Evolutionary conservation across 2,888 invertebrate genomes (phyloP).

Genomic region (Drosophila demipolita): DNA sequence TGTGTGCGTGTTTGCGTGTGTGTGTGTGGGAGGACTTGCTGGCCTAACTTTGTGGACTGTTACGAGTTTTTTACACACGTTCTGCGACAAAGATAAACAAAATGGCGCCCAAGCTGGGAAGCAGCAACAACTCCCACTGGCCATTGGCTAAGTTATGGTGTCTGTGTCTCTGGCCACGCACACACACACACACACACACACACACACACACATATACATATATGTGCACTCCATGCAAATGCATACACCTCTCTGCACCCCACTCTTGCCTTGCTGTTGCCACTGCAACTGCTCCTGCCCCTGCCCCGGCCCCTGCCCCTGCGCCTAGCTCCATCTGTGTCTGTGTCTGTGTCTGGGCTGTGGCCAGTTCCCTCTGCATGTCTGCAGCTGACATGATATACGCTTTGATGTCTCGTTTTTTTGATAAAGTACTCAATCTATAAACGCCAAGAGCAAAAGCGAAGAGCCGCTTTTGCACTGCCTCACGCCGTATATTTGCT

Average conservation of each 20-base stretch:
- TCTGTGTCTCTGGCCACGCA: conserved; percentile 4
- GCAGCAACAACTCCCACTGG: conserved; percentile 39
- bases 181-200: too few species aligned
- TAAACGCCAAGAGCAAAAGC: conserved; percentile 75
- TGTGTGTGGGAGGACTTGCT: background rate
- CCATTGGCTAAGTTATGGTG: conserved; percentile 73
- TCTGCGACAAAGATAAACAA: conserved; percentile 78
- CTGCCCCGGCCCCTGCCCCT: background rate
- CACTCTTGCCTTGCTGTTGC: background rate
- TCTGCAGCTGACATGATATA: conserved; percentile 76
- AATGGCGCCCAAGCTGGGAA: conserved; percentile 61
- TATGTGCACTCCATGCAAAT: conserved; percentile 46
- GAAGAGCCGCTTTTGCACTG: conserved; percentile 57
- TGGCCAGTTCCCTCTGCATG: conserved; percentile 37
- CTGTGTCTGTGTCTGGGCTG: conserved; percentile 5
- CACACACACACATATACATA: too few species aligned
- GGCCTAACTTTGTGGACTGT: conserved; percentile 60
- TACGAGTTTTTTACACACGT: conserved; percentile 54
- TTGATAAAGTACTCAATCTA: conserved; percentile 80
- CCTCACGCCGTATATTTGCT: conserved; percentile 10
- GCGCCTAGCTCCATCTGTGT: background rate
- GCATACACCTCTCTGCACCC: conserved; percentile 2
- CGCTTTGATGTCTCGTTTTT: conserved; percentile 79
- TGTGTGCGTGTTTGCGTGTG: background rate
- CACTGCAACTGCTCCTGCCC: background rate